Percentiles rank a stretch among this genome's conserved stretches.
These are phyloP conservation scores for Dermolepida albohirtum DNA, from an alignment of 2,888 invertebrate species.

Conservation along the genomic window DNA sequence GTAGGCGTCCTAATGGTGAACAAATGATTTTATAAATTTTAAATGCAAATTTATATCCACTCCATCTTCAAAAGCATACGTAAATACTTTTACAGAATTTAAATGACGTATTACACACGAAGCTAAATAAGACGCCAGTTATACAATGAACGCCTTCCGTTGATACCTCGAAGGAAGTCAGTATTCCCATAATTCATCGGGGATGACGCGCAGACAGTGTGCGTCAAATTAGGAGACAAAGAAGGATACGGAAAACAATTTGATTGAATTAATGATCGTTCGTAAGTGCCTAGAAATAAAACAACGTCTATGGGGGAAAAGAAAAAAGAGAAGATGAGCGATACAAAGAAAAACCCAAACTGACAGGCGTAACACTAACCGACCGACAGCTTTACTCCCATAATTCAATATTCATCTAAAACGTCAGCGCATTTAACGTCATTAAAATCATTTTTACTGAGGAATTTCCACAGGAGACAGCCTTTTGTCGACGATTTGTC, in stretches of 20 bases:
- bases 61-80: too few relatives aligned
- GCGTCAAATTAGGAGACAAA: conserved; percentile 5
- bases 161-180: too few relatives aligned
- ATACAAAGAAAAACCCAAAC: conserved; percentile 26
- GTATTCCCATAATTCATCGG: conserved; percentile 2
- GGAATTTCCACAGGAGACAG: conserved; percentile 18
- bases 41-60: too few relatives aligned
- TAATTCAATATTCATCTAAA: conserved; percentile 36
- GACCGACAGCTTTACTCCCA: conserved; percentile 13
- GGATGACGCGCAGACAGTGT: background rate
- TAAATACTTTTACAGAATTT: too few relatives aligned
- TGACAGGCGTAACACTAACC: conserved; percentile 23
- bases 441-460: conserved; percentile 31
- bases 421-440: conserved; percentile 31
- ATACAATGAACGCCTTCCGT: too few relatives aligned
- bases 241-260: conserved; percentile 1
- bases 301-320: background rate
- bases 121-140: too few relatives aligned
- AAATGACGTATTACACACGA: too few relatives aligned
- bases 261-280: conserved; percentile 1
- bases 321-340: background rate
- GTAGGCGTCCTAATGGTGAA: background rate
- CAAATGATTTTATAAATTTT: too few relatives aligned
- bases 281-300: background rate
- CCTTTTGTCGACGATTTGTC: conserved; percentile 11